Evolutionary conservation across 2,888 invertebrate genomes (phyloP), one percentile per base, ranked within the genome.

Genomic region (Drosophila limbata): DNA sequence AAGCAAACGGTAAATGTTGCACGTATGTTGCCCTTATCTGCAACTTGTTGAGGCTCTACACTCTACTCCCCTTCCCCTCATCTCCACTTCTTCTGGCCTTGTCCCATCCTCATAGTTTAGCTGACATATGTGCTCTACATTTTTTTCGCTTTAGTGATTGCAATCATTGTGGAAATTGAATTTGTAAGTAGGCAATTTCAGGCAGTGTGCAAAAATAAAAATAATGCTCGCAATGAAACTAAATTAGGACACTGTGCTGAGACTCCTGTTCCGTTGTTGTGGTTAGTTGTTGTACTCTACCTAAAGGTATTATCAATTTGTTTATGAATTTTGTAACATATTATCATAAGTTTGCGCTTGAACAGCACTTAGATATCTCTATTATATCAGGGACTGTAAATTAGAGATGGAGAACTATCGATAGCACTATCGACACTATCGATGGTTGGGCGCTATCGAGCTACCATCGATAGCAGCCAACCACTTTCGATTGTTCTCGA

Each of bases 81-180:
- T 3, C 5, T 25, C 5, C 21, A 5, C 21, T 13, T 28, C 39
- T 8, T 3, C 39, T 8, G 2, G 8, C 0, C 11, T 6, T 2
- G 10, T 21, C 15, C 47, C 5, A 0, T 17, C 45, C 33, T 51
- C 53, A 35, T 37, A 37, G 37, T 42, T 28, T 5, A n/a, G 56
- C 63, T 67, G 67, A 67, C 67, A 67, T 67, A 67, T 67, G 67
- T 67, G 67, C 44, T 48, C 62, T 37, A n/a, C 53, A 47, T 64
- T 39, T 51, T 51, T 28, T 48, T 67, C 44, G 61, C 48, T 55
- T 60, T 73, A 63, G 75, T 75, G 78, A 81, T 81, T 81, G 81
- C 81, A 81, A 78, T 81, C 84, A 78, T 83, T 81, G 72, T 83
- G 75, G 81, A 81, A 81, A 81, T 81, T 84, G 81, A 81, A 81